Conservation (phyloP, 2,113 vertebrate species). For the Galemys pyrenaicus region DNA sequence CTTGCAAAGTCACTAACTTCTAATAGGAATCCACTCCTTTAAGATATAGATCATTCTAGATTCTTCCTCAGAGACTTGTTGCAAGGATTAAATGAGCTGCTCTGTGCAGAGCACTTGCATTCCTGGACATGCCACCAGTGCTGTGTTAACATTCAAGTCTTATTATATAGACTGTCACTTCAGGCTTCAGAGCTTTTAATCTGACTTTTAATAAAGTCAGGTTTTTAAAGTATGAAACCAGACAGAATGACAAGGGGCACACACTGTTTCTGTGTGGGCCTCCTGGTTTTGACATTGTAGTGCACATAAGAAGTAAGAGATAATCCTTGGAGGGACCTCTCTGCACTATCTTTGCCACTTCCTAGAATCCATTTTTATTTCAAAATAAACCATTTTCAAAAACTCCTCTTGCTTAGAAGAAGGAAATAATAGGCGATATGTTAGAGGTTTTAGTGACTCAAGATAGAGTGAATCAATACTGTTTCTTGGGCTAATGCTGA, state of each 20-base stretch:
- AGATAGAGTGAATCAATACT: neutral
- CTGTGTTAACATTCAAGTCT: neutral
- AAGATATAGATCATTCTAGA: neutral
- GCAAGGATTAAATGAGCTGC: neutral
- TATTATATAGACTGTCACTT: neutral
- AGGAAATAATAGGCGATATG: neutral
- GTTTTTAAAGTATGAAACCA: conserved; percentile 6
- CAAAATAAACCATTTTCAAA: neutral
- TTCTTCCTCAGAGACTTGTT: neutral
- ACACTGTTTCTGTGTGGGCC: neutral
- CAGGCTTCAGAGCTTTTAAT: too few relatives aligned
- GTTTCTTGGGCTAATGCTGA: neutral
- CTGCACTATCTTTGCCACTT: neutral
- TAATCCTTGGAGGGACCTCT: neutral
- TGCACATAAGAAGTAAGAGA: neutral
- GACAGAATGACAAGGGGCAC: neutral
- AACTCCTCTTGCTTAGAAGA: neutral
- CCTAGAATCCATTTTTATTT: neutral
- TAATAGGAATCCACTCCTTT: neutral
- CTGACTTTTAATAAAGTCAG: too few relatives aligned
- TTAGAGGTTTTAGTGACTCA: neutral
- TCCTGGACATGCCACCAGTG: neutral
- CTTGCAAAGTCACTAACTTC: neutral
- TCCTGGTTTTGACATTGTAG: neutral
- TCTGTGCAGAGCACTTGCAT: neutral